phyloP scores from a whole-genome alignment of 2,113 vertebrate species.

The Labeo catla region DNA sequence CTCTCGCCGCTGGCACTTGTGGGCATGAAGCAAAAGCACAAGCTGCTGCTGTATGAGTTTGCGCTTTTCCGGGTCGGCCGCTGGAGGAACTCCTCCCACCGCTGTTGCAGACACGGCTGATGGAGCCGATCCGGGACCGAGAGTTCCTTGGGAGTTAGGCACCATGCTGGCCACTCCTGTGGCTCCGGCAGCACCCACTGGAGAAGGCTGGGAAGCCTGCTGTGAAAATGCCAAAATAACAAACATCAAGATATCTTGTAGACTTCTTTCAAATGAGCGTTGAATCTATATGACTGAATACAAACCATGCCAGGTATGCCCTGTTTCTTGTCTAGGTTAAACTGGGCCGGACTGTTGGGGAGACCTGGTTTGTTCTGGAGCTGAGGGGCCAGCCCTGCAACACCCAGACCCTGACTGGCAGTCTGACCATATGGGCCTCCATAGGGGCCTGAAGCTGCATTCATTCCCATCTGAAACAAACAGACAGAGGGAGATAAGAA shows the following conservation, averaged over 20 bases:
- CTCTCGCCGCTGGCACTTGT: conserved; percentile 97
- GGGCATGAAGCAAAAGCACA: conserved; percentile 93
- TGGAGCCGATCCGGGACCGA: conserved; percentile 69
- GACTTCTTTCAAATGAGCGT: neutral
- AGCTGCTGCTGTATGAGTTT: conserved; percentile 99
- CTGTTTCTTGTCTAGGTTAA: conserved; percentile 93
- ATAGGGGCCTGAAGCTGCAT: conserved; percentile 89
- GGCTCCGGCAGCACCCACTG: conserved; percentile 64
- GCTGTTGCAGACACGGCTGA: conserved; percentile 67
- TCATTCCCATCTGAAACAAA: conserved; percentile 87
- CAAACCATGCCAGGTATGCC: conserved; percentile 91
- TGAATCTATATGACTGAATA: neutral
- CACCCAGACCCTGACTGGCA: conserved; percentile 86
- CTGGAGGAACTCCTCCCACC: conserved; percentile 88
- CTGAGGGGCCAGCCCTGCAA: conserved; percentile 87
- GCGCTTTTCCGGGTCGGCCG: conserved; percentile 96
- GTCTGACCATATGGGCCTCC: conserved; percentile 86
- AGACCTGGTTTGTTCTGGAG: conserved; percentile 91
- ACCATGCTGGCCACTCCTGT: conserved; percentile 77
- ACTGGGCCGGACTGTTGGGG: conserved; percentile 89
- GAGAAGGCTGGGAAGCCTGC: conserved; percentile 72
- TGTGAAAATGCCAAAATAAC: neutral
- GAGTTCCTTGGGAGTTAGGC: conserved; percentile 79
- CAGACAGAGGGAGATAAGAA: neutral
- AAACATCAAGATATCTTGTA: neutral